Evolutionary conservation across 2,113 vertebrate genomes (phyloP).

Genomic region (Crotalus helleri): DNA sequence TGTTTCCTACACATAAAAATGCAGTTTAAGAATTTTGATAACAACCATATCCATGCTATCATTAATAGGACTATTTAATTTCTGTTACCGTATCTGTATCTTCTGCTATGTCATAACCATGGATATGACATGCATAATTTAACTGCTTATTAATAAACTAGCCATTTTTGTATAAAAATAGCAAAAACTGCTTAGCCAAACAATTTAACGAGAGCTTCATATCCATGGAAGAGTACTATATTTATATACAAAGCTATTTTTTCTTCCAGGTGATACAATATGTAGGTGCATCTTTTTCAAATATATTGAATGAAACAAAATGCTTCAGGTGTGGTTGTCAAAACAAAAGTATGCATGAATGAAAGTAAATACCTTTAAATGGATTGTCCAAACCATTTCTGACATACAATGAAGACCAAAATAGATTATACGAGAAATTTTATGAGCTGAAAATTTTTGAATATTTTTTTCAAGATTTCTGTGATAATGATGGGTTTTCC

Average conservation of each 20-base stretch:
- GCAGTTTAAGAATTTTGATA: neutral
- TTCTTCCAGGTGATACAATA: neutral
- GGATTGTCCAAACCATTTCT: constrained; percentile 20
- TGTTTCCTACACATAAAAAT: neutral
- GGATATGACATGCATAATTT: neutral
- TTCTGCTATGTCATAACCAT: neutral
- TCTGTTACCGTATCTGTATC: neutral
- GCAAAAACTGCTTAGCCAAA: neutral
- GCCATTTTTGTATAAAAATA: neutral
- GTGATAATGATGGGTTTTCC: constrained; percentile 29
- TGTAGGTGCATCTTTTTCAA: neutral
- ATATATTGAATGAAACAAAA: neutral
- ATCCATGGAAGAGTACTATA: neutral
- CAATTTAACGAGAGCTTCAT: neutral
- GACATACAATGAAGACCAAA: constrained; percentile 14
- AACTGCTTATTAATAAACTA: neutral
- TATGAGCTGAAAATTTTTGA: constrained; percentile 24
- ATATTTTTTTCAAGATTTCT: constrained; percentile 12
- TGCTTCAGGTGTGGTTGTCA: neutral
- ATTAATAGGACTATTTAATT: neutral
- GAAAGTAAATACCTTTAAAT: constrained; percentile 30
- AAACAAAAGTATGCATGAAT: constrained; percentile 14
- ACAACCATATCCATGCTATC: neutral
- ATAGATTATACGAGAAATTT: constrained; percentile 12
- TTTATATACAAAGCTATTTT: neutral